Evolutionary conservation across 37 sponge, comb jelly and placozoan species (phyloP), one percentile per base, ranked within the genome.

Genomic region (Lycopodina hypogea): DNA sequence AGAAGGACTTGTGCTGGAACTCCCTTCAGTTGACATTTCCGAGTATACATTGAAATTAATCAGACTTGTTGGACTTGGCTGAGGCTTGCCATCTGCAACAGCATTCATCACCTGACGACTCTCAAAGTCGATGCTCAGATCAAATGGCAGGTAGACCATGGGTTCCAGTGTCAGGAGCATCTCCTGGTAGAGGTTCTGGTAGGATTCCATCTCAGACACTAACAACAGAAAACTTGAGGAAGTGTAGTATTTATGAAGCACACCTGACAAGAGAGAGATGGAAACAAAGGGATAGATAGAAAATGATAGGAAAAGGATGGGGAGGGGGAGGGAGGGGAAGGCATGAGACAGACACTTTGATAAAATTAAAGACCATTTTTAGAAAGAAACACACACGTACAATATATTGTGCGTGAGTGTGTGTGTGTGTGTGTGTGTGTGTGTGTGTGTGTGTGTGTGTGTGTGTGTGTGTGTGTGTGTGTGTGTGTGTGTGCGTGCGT

Each of bases 71-170:
- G 48, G 4, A 45, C 8, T 9, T 4, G 4, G 48, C 48, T 45
- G 48, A 45, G 8, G 8, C 8, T 45, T 45, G 48, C 48, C 9
- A 45, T 4, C 8, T 12, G 48, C 9, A 45, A 45, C 48, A 45
- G 48, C 4, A 45, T 4, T 2, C 30, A 11, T 7, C 35, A 65
- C 7, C 69, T 82, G 75, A 40, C 68, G 82, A 45, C 70, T 75
- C 48, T 93, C 93, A 81, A 85, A 93, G 26, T 79, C 77, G 3
- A 87, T 86, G 69, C 81, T 76, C 35, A 93, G 76, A 39, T 81
- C 62, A 72, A 93, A 90, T 36, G 94, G 94, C 53, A 93, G 63
- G 3, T 77, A 58, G 26, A 69, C 52, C 50, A 93, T 87, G n/a
- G 94, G 94, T 45, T 93, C 84, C 18, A 89, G 76, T 26, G 81